Percentiles rank a stretch among this genome's conserved stretches.
Evolutionary conservation across 1,140 invertebrate species (phyloP).

Genomic region (Anastrepha ludens): DNA sequence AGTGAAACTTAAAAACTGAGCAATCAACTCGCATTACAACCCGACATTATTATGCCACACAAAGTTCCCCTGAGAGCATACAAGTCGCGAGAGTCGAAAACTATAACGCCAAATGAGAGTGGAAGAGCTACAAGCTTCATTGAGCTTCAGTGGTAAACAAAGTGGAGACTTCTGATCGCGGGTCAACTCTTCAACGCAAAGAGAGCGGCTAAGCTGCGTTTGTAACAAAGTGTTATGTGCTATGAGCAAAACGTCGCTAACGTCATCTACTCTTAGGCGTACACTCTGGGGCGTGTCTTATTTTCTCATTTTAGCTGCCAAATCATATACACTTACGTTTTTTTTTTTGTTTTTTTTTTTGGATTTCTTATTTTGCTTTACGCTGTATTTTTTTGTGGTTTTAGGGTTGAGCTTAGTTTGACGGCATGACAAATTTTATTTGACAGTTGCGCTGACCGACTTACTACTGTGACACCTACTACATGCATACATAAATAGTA

Average conservation of each 20-base stretch:
- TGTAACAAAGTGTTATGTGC: constrained; percentile 37
- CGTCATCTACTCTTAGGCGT: background rate
- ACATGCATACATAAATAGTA: constrained; percentile 51
- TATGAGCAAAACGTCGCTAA: background rate
- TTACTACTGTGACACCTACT: constrained; percentile 52
- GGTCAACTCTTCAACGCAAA: background rate
- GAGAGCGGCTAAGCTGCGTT: constrained; percentile 20
- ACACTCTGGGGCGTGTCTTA: constrained; percentile 38
- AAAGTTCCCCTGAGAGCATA: background rate
- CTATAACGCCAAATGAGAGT: background rate
- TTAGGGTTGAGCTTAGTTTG: constrained; percentile 52
- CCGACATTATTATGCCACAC: background rate
- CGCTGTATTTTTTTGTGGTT: background rate
- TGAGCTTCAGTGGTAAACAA: background rate
- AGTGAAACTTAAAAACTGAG: constrained; percentile 49
- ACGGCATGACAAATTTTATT: constrained; percentile 52
- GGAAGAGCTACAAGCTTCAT: background rate
- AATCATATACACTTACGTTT: background rate
- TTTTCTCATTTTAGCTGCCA: background rate
- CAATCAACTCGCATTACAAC: background rate
- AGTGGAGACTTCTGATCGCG: background rate
- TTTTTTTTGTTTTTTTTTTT: background rate
- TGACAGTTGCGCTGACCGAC: constrained; percentile 51
- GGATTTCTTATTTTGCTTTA: background rate
- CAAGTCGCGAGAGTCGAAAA: background rate